A percentile compares a stretch with the other conserved stretches of the same genome.
phyloP scores from a whole-genome alignment of 2,888 invertebrate species.

The Macaria liturata region DNA sequence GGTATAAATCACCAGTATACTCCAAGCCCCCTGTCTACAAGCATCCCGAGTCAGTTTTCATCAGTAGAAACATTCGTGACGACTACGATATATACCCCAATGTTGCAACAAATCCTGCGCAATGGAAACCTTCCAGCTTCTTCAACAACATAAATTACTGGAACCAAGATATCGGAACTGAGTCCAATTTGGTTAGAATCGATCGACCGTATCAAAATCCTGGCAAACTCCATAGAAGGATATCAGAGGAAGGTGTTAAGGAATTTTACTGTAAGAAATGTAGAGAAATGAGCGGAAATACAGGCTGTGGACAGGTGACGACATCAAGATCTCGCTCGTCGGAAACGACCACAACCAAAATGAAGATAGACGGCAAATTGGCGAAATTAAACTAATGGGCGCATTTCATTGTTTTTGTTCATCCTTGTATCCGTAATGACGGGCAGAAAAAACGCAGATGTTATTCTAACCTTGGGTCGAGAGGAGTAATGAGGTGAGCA shows the following conservation, averaged over 20 bases:
- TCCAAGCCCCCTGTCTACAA: not conserved
- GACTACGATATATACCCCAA: conserved; percentile 66
- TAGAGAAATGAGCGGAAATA: conserved; percentile 53
- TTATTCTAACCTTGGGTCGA: conserved; percentile 65
- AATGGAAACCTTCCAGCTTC: conserved; percentile 69
- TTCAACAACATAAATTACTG: conserved; percentile 72
- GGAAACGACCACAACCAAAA: conserved; percentile 66
- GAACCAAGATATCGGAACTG: conserved; percentile 50
- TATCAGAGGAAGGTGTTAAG: conserved; percentile 60
- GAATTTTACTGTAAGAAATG: conserved; percentile 76
- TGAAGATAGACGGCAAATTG: conserved; percentile 76
- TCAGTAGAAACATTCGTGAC: conserved; percentile 61
- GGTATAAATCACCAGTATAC: conserved; percentile 46
- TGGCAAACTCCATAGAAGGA: conserved; percentile 57
- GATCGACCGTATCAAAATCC: conserved; percentile 48
- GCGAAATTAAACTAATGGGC: conserved; percentile 75
- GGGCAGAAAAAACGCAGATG: conserved; percentile 55
- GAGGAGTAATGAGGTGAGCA: conserved; percentile 43
- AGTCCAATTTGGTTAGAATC: conserved; percentile 42
- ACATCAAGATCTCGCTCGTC: conserved; percentile 40
- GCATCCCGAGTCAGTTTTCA: conserved; percentile 51
- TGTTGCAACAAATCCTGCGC: conserved; percentile 51
- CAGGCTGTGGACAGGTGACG: conserved; percentile 42
- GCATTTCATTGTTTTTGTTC: conserved; percentile 63
- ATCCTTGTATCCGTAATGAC: conserved; percentile 52